These are phyloP conservation scores for Trichoplusia ni DNA, from an alignment of 1,140 invertebrate species.

Conservation along the genomic window DNA sequence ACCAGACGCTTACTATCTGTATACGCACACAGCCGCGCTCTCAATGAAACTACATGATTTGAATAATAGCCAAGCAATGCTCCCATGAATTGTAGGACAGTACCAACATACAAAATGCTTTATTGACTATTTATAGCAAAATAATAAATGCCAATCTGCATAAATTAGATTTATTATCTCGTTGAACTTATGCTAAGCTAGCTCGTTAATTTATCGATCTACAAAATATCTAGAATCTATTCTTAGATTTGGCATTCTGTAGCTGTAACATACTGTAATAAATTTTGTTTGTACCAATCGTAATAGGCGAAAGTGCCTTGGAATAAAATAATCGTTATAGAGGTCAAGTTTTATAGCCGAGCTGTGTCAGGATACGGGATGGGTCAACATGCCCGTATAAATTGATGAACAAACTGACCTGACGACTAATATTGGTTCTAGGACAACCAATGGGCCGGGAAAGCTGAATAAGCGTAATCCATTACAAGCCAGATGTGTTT, in stretches of 20 bases:
- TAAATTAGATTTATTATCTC: no score
- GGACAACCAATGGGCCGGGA: neutral
- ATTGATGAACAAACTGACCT: slow-evolving; percentile 6
- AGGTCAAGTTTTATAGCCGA: slow-evolving; percentile 18
- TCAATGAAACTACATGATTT: slow-evolving; percentile 2
- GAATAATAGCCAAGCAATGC: neutral
- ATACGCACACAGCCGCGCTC: slow-evolving; percentile 4
- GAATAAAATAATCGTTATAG: slow-evolving; percentile 20
- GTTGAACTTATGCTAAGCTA: no score
- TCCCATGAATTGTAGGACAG: neutral
- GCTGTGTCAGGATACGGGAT: neutral
- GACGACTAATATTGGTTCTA: slow-evolving; percentile 11
- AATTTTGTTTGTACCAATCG: neutral
- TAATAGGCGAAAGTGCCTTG: neutral
- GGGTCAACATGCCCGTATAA: slow-evolving; percentile 14
- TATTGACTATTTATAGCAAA: neutral
- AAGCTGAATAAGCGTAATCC: neutral
- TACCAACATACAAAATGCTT: neutral
- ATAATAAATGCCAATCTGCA: no score
- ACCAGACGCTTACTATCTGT: neutral
- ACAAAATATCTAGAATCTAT: no score
- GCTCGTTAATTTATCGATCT: no score
- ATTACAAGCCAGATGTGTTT: neutral
- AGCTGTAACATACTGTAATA: neutral
- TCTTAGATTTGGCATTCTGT: neutral